Percentiles rank a stretch among this genome's conserved stretches.
These are phyloP conservation scores for Drosophila merina DNA, from an alignment of 2,888 invertebrate genomes.

Conservation along the genomic window DNA sequence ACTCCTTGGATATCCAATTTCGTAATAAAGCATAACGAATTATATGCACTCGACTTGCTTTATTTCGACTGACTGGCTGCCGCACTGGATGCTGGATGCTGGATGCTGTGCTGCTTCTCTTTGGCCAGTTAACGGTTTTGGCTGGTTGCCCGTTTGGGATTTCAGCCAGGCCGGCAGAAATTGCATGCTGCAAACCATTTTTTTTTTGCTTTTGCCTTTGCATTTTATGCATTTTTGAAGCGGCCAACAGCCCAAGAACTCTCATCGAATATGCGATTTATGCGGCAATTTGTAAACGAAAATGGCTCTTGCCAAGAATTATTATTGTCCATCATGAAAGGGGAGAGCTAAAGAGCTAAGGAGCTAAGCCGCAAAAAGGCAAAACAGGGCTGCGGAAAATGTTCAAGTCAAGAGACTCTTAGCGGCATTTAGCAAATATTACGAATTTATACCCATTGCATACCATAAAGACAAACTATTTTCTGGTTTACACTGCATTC, in stretches of 20 bases:
- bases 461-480: conserved; percentile 60
- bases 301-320: conserved; percentile 79
- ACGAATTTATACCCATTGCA: conserved; percentile 56
- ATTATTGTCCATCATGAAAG: conserved; percentile 76
- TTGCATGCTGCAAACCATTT: conserved; percentile 47
- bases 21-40: conserved; percentile 79
- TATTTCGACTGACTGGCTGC: conserved; percentile 60
- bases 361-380: conserved; percentile 32
- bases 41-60: conserved; percentile 78
- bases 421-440: conserved; percentile 71
- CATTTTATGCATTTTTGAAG: conserved; percentile 59
- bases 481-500: conserved; percentile 12
- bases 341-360: conserved; percentile 28
- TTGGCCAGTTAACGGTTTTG: conserved; percentile 72
- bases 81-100: conserved; percentile 9
- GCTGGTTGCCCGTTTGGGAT: conserved; percentile 52
- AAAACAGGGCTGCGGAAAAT: conserved; percentile 13
- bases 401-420: conserved; percentile 60
- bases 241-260: conserved; percentile 52
- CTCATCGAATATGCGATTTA: conserved; percentile 80
- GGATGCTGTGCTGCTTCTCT: conserved; percentile 6
- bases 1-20: conserved; percentile 75
- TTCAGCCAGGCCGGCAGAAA: conserved; percentile 30
- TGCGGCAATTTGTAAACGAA: conserved; percentile 79
- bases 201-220: conserved; percentile 37